Base-by-base conservation (phyloP, 2,113 vertebrate species). In the Tylochromis polylepis region DNA sequence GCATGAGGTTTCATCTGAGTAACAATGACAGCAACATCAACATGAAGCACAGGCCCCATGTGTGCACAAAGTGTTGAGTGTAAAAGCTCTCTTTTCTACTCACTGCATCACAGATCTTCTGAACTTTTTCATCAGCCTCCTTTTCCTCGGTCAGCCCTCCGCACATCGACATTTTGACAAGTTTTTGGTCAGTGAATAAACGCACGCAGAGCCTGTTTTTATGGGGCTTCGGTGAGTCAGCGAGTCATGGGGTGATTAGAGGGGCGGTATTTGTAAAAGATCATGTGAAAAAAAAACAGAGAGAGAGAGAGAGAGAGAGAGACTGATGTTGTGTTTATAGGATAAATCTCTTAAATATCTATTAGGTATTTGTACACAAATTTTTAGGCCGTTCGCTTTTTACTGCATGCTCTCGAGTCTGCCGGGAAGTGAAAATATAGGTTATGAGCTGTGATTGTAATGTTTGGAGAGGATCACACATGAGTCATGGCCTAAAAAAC, bases 21-120 rank as follows among this genome's bases (percentile, higher is more conserved):
- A 20, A 58, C 9, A 70, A 55, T 3, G 5, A 58, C 1, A 82
- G 9, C 1, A 60, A 16, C 22, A 78, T 4, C 4, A n/a, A n/a
- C 27, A 51, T 60, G 6, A 80, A 59, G 85, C 6, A 10, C 51
- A 11, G 14, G 10, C n/a, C 7, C 3, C 2, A 8, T n/a, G 3
- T 11, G 5, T 2, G 36, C 34, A 5, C 4, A 38, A 29, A 22
- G 6, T n/a, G 22, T 5, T 3, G 6, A 6, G 9, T 56, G 11
- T 1, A 51, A 6, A 9, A 6, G 1, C 3, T 49, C 3, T 4
- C 4, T 2, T 5, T 27, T 87, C 1, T 62, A 91, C 97, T 96
- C 84, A 98, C 97, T 91, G 79, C 0, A 0, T 97, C 2, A 27
- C 36, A 95, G 3, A 98, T 89, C 3, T 85, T 6, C 90, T 98